Evolutionary conservation across 2,888 invertebrate species (phyloP), one percentile per base, ranked within the genome.

Genomic region (Orgyia antiqua): DNA sequence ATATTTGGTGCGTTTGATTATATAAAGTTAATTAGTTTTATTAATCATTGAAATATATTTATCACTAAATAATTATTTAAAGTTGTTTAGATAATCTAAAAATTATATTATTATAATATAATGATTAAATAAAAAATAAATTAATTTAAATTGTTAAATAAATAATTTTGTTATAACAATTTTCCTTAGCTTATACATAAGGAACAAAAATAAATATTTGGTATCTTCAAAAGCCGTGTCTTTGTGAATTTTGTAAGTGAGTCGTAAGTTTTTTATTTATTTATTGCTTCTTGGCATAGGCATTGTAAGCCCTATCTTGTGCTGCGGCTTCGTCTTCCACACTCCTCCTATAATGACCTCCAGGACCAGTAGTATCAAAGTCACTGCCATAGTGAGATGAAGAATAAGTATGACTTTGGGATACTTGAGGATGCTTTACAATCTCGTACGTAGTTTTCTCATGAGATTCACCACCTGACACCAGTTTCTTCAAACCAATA

Each of bases 401-500:
- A 1, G 93, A 92, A 60, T 94, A 94, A 3, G 92, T 90, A 61
- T 94, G 93, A 51, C 90, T 90, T 64, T 93, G 92, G 28, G 91
- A 91, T 31, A 94, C 90, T 59, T 93, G 92, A n/a, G 94, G 95
- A 72, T 94, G 92, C 68, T 94, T 94, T 31, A 95, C 92, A 49
- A 95, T 94, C 75, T 95, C 94, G 48, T 94, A 92, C 3, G 94
- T 94, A 0, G 94, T 94, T 70, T 93, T 93, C 57, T 94, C 93
- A 36, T 91, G 89, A 10, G 90, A 89, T 42, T 91, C 92, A 28
- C 87, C 87, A 11, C 82, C 73, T 4, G 90, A 89, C 13, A 94
- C 89, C 17, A 95, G 79, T 56, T 94, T 94, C 84, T 94, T 94
- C 31, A 95, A 77, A 0, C 93, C 94, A 48, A 95, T 91, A 44